A percentile compares a stretch with the other conserved stretches of the same genome.
Conservation (phyloP, 1,140 invertebrate species). For the Probaryconus sp. region DNA sequence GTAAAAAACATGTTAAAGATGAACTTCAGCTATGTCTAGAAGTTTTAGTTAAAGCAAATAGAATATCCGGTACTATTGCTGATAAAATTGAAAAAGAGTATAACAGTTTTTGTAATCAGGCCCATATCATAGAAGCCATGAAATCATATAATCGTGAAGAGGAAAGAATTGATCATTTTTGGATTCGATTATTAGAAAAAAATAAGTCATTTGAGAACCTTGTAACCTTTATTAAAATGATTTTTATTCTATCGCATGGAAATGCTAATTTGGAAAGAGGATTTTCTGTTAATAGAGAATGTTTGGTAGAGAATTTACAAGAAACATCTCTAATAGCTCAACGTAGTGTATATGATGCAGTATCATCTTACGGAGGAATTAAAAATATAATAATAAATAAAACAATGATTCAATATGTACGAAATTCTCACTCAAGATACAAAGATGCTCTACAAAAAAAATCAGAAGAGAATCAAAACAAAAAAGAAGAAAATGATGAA, state of each 20-base stretch:
- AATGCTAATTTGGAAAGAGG: slow-evolving; percentile 38
- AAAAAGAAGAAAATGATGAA: too few species aligned
- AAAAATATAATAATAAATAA: slow-evolving; percentile 2
- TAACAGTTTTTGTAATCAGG: not conserved
- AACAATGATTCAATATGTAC: not conserved
- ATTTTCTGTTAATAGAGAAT: slow-evolving; percentile 35
- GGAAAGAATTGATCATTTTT: slow-evolving; percentile 7
- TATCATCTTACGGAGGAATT: slow-evolving; percentile 6
- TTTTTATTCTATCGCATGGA: slow-evolving; percentile 30
- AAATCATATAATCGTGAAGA: not conserved
- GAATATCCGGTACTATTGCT: too few species aligned
- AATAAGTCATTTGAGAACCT: not conserved
- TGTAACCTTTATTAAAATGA: slow-evolving; percentile 17
- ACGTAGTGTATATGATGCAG: slow-evolving; percentile 29
- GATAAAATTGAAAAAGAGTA: not conserved
- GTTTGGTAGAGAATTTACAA: slow-evolving; percentile 33
- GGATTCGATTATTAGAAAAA: slow-evolving; percentile 1
- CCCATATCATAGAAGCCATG: not conserved
- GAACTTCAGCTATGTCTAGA: not conserved
- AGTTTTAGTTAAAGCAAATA: not conserved
- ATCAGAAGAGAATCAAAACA: not conserved
- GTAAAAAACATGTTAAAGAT: not conserved
- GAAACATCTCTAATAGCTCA: slow-evolving; percentile 32
- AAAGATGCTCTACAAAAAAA: slow-evolving; percentile 5
- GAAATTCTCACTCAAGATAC: slow-evolving; percentile 3